Evolutionary conservation across 2,113 vertebrate species (phyloP).

Genomic region (Athene cunicularia): DNA sequence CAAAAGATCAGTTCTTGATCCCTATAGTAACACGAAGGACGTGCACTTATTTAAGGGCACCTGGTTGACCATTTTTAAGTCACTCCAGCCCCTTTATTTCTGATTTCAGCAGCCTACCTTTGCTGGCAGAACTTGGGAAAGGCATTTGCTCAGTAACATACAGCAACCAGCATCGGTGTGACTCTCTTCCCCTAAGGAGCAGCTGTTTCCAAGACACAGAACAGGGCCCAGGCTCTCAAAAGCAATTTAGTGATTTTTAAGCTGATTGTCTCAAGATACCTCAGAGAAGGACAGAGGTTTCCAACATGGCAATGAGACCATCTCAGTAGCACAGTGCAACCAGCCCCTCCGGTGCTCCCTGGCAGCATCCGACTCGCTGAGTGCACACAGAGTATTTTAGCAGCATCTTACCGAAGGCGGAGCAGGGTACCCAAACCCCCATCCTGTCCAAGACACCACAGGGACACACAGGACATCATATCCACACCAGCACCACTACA

Average conservation of each 20-base stretch:
- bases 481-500: not conserved
- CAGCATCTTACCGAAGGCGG: rapidly evolving
- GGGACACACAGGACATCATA: not conserved
- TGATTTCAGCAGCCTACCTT: not conserved
- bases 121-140: not conserved
- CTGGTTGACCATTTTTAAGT: not conserved
- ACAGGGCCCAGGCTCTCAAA: not conserved
- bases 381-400: not conserved
- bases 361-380: not conserved
- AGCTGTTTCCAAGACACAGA: not conserved
- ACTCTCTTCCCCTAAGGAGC: not conserved
- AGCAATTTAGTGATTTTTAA: not conserved
- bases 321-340: not conserved
- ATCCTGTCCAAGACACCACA: not conserved
- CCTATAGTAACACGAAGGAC: not conserved
- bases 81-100: not conserved
- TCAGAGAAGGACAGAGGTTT: not conserved
- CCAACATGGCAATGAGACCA: not conserved
- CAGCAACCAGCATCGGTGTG: rapidly evolving
- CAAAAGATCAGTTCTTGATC: slow-evolving; percentile 39
- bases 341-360: rapidly evolving
- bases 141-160: not conserved
- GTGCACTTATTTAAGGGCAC: not conserved
- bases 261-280: not conserved
- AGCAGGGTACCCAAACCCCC: not conserved